Evolutionary conservation across 2,113 vertebrate species (phyloP), one percentile per base, ranked within the genome.

Genomic region (Gallinago undulata): DNA sequence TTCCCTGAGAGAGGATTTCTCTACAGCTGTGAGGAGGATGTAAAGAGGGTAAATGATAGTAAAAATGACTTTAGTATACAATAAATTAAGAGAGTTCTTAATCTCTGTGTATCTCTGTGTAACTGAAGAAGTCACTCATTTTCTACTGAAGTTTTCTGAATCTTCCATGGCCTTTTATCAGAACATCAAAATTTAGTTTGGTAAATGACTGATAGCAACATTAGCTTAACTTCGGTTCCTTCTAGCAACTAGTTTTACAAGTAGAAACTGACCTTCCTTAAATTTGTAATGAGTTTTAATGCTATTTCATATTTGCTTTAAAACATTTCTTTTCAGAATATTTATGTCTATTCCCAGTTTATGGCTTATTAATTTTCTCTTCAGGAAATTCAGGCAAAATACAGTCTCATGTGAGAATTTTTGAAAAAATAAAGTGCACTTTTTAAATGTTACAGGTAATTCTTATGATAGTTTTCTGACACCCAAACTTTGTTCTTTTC

Each of bases 291-390:
- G 51, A 39, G 67, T 84, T 96, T 91, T 81, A 82, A 83, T 76
- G 83, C 10, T 79, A 84, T 31, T 64, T 51, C 10, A 4, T 80
- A 86, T 86, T 94, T 96, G 62, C 67, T 97, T 97, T 85, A 96
- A 92, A 81, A 60, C 7, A 79, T 56, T 80, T n/a, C 5, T 81
- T 97, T 96, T 91, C 78, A 87, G 33, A 81, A 87, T 92, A 93
- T 57, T 95, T 11, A 23, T 67, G 30, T 59, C 93, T 91, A 91
- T 84, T 96, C 56, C 76, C 45, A 93, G 25, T 84, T 94, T 85
- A 95, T 45, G 27, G 89, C 86, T 80, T 92, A 55, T 19, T 81
- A 0, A 27, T 25, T 48, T 63, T n/a, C 19, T 50, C 19, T 31
- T 39, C 39, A 39, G 39, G 39, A 17, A 15, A 45, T 95, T 74